Percentiles rank a stretch among this genome's conserved stretches.
These are phyloP conservation scores for Nothobranchius kuhntae DNA, from an alignment of 2,113 vertebrate species.

Conservation along the genomic window DNA sequence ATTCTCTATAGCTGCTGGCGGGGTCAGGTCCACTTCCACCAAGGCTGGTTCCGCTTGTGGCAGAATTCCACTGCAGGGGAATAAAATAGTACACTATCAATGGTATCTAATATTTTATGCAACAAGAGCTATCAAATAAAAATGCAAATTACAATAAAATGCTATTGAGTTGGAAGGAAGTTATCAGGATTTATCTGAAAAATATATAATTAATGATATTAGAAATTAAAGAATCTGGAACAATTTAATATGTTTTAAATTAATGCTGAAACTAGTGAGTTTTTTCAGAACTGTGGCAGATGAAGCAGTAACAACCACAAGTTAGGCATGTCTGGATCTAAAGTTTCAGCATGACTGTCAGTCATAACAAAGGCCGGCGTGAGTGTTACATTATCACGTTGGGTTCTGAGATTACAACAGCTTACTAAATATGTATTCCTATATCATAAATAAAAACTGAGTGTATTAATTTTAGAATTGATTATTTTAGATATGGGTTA, in stretches of 20 bases:
- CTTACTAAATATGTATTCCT: too few species aligned
- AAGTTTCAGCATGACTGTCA: neutral
- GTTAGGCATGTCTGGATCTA: neutral
- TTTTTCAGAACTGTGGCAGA: neutral
- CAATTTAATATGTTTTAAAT: too few species aligned
- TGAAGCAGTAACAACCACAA: neutral
- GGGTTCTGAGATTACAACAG: too few species aligned
- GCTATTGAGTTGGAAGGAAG: neutral
- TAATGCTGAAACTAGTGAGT: neutral
- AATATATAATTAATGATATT: too few species aligned
- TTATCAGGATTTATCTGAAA: too few species aligned
- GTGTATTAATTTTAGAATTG: too few species aligned
- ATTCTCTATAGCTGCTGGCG: slow-evolving; percentile 30
- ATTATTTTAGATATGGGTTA: too few species aligned
- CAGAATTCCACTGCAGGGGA: slow-evolving; percentile 82
- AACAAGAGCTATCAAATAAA: neutral
- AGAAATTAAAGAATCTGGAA: too few species aligned
- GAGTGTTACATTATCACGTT: too few species aligned
- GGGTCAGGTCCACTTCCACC: slow-evolving; percentile 69
- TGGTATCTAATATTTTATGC: neutral
- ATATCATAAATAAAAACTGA: too few species aligned
- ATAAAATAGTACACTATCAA: neutral
- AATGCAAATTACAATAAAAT: too few species aligned
- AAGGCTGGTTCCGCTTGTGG: slow-evolving; percentile 74
- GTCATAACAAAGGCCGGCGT: neutral